These are phyloP conservation scores for Pitta sordida DNA, from an alignment of 2,113 vertebrate genomes.

Conservation along the genomic window DNA sequence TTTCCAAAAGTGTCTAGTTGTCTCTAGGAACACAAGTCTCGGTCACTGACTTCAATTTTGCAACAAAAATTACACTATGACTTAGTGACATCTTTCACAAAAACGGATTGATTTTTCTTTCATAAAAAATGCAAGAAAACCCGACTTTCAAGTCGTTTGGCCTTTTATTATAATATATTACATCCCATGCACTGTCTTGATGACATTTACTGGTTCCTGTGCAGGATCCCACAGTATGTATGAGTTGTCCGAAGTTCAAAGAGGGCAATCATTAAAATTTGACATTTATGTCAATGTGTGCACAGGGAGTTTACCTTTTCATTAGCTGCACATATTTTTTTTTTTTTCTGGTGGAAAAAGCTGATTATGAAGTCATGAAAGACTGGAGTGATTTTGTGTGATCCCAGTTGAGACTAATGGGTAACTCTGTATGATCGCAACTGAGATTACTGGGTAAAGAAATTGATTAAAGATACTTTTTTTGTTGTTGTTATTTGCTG, in stretches of 20 bases:
- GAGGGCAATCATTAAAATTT: conserved; percentile 61
- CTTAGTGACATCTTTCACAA: conserved; percentile 51
- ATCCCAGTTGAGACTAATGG: conserved; percentile 3
- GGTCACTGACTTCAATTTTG: conserved; percentile 43
- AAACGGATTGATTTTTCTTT: conserved; percentile 51
- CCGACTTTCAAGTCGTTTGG: conserved; percentile 58
- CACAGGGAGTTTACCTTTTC: conserved; percentile 59
- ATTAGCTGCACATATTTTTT: neutral
- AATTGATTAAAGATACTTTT: conserved; percentile 8
- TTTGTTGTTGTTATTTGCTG: conserved; percentile 23
- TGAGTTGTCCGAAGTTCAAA: conserved; percentile 48
- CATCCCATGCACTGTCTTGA: conserved; percentile 38
- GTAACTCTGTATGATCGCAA: neutral
- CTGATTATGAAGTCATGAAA: conserved; percentile 35
- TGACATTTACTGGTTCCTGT: conserved; percentile 54
- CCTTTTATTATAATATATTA: conserved; percentile 65
- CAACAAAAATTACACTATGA: conserved; percentile 36
- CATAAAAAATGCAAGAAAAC: conserved; percentile 64
- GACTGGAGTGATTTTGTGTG: conserved; percentile 9
- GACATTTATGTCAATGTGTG: conserved; percentile 63
- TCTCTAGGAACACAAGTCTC: conserved; percentile 30
- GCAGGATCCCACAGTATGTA: conserved; percentile 19
- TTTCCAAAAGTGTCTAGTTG: conserved; percentile 41
- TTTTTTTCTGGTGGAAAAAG: neutral
- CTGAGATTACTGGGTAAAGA: conserved; percentile 4